phyloP scores from a whole-genome alignment of 2,888 invertebrate genomes.

The Nemotelus nigrinus region DNA sequence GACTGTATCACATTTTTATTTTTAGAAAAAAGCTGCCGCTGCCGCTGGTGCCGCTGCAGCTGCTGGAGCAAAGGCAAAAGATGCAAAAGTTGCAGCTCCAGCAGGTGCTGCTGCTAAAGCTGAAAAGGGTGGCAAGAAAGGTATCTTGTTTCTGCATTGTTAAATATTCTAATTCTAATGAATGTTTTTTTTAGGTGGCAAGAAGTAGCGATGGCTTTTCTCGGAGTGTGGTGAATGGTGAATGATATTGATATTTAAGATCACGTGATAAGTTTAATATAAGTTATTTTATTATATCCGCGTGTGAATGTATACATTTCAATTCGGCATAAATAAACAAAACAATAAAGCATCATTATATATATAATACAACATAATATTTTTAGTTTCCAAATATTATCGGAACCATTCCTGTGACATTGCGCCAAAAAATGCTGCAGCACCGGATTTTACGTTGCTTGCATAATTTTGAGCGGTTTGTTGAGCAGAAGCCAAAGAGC shows the following conservation, averaged over 20 bases:
- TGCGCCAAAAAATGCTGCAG: constrained; percentile 82
- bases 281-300: constrained; percentile 13
- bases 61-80: constrained; percentile 7
- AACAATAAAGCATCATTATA: constrained; percentile 30
- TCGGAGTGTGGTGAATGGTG: neutral
- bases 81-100: constrained; percentile 23
- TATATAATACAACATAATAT: constrained; percentile 16
- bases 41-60: constrained; percentile 23
- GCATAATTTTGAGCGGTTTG: constrained; percentile 49
- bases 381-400: constrained; percentile 50
- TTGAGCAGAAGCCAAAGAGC: constrained; percentile 12
- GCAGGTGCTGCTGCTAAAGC: constrained; percentile 57
- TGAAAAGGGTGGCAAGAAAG: constrained; percentile 58
- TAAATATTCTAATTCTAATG: neutral
- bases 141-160: constrained; percentile 50
- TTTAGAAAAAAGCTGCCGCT: constrained; percentile 38
- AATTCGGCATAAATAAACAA: constrained; percentile 41
- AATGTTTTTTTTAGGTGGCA: constrained; percentile 46
- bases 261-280: constrained; percentile 43
- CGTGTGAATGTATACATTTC: constrained; percentile 24
- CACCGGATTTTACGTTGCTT: constrained; percentile 71
- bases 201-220: constrained; percentile 42
- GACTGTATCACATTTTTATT: neutral
- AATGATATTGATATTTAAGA: neutral
- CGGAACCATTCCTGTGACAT: constrained; percentile 88